Conservation (phyloP, 2,888 invertebrate species). For the Aethes cnicana region DNA sequence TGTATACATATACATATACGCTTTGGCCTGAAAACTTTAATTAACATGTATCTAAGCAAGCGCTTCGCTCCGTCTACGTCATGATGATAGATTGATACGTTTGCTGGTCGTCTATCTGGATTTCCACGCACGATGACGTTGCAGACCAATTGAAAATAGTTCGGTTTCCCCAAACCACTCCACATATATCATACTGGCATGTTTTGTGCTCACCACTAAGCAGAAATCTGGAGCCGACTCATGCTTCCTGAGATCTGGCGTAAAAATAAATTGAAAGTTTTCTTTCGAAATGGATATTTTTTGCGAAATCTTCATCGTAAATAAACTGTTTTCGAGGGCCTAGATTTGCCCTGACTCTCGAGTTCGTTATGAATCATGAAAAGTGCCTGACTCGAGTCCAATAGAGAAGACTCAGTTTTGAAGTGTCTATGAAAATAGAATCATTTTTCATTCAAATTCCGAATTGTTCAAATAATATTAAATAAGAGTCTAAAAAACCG, state of each 20-base stretch:
- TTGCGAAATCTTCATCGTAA: conserved; percentile 1
- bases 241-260: neutral
- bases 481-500: no score
- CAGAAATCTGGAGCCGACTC: conserved; percentile 17
- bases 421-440: no score
- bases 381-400: neutral
- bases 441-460: no score
- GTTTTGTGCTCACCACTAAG: conserved; percentile 23
- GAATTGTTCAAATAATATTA: no score
- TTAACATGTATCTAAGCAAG: neutral
- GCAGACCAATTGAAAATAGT: conserved; percentile 20
- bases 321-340: conserved; percentile 13
- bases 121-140: conserved; percentile 10
- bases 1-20: no score
- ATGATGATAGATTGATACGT: neutral
- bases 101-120: neutral
- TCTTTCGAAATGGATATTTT: conserved; percentile 3
- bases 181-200: conserved; percentile 22
- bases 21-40: no score
- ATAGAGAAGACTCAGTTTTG: no score
- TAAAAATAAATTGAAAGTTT: conserved; percentile 24
- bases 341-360: no score
- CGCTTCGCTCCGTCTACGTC: neutral
- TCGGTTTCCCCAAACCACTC: conserved; percentile 10
- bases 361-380: no score